Percentiles rank a stretch among this genome's conserved stretches.
phyloP scores from a whole-genome alignment of 2,888 invertebrate genomes.

The Masnerella sp. region DNA sequence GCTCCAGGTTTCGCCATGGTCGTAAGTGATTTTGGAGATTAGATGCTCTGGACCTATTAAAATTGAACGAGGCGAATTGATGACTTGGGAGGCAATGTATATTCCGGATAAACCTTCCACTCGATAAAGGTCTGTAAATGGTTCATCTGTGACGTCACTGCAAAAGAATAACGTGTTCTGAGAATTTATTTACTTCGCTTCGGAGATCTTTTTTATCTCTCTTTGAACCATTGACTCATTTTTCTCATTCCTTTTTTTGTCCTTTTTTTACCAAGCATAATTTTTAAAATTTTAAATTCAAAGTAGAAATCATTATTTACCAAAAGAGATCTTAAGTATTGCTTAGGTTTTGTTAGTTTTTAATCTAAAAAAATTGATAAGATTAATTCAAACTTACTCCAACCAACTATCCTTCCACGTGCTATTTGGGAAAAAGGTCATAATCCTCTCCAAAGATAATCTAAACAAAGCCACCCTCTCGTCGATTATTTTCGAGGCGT shows the following conservation, averaged over 20 bases:
- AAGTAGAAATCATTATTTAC: too few species aligned
- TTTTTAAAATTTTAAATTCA: too few species aligned
- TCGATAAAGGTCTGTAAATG: constrained; percentile 92
- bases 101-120: constrained; percentile 92
- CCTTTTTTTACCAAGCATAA: too few species aligned
- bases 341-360: too few species aligned
- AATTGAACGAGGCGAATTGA: constrained; percentile 77
- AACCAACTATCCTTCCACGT: constrained; percentile 91
- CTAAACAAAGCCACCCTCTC: constrained; percentile 84
- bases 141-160: constrained; percentile 87
- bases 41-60: constrained; percentile 86
- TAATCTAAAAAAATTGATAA: too few species aligned
- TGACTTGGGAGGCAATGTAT: constrained; percentile 91
- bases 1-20: constrained; percentile 92
- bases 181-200: too few species aligned
- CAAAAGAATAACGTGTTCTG: constrained; percentile 9
- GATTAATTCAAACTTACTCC: constrained; percentile 81
- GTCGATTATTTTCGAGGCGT: constrained; percentile 86
- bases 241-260: too few species aligned
- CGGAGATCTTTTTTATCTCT: too few species aligned
- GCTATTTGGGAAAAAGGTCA: constrained; percentile 90
- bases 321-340: too few species aligned
- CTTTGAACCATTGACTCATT: too few species aligned
- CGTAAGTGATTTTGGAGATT: constrained; percentile 88
- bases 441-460: constrained; percentile 87